A percentile compares a stretch with the other conserved stretches of the same genome.
Evolutionary conservation across 2,888 invertebrate genomes (phyloP).

Genomic region (Leptopterna dolabrata): DNA sequence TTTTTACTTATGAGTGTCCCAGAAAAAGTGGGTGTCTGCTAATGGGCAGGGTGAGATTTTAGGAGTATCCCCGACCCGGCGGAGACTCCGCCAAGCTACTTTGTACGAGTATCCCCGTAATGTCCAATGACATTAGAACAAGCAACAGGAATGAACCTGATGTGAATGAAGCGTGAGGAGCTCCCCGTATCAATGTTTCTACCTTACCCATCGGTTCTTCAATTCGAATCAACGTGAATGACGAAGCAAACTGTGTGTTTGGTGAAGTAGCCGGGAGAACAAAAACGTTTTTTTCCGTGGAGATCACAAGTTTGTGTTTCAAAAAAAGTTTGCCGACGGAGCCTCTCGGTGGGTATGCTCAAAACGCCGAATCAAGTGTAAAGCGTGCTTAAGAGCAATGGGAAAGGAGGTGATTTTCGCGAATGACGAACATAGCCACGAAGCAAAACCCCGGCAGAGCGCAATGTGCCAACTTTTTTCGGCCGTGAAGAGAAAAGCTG

Average conservation of each 20-base stretch:
- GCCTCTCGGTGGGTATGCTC: neutral
- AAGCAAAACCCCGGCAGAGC: neutral
- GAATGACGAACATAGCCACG: constrained; percentile 22
- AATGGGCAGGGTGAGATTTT: too few species aligned
- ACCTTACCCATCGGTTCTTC: neutral
- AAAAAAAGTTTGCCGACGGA: neutral
- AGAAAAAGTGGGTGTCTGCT: too few species aligned
- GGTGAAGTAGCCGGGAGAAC: constrained; percentile 16
- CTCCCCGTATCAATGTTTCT: neutral
- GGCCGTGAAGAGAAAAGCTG: neutral
- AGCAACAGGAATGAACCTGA: too few species aligned
- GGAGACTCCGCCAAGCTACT: too few species aligned
- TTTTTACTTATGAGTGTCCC: too few species aligned
- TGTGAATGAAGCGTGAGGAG: too few species aligned
- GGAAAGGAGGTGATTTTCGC: constrained; percentile 32
- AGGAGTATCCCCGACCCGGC: too few species aligned
- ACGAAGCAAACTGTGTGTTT: neutral
- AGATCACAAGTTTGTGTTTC: neutral
- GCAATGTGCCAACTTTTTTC: neutral
- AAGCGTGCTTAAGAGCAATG: neutral
- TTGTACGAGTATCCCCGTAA: too few species aligned
- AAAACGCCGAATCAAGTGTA: constrained; percentile 6
- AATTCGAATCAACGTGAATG: neutral
- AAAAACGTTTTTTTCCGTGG: constrained; percentile 1
- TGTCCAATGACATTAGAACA: too few species aligned